These are phyloP conservation scores for Beroe forskalii DNA, from an alignment of 37 sponge, comb jelly and placozoan species.

Conservation along the genomic window DNA sequence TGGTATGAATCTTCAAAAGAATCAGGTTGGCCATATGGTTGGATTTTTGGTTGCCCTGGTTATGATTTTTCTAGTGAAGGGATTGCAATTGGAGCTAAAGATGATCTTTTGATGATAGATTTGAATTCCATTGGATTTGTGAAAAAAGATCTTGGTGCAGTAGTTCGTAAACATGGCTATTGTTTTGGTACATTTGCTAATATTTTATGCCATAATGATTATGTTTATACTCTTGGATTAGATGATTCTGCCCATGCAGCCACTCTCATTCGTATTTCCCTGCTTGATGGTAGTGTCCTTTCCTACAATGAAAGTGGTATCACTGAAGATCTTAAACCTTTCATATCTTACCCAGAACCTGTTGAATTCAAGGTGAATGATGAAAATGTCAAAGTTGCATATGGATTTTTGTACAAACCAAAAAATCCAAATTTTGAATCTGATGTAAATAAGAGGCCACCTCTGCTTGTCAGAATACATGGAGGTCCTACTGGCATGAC, in stretches of 20 bases:
- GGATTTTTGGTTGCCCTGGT: constrained; percentile 40
- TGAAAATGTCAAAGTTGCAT: background rate
- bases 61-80: constrained; percentile 7
- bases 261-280: constrained; percentile 7
- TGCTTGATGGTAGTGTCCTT: background rate
- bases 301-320: background rate
- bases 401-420: constrained; percentile 14
- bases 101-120: background rate
- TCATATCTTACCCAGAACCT: constrained; percentile 6
- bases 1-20: background rate
- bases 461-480: constrained; percentile 7
- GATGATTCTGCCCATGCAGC: constrained; percentile 25
- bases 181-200: constrained; percentile 30
- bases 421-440: constrained; percentile 21
- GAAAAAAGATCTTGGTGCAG: background rate
- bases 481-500: constrained; percentile 39
- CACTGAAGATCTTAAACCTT: background rate
- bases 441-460: constrained; percentile 2
- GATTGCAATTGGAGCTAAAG: constrained; percentile 54
- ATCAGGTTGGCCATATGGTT: constrained; percentile 35
- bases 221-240: constrained; percentile 29
- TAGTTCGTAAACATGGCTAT: background rate
- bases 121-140: background rate
- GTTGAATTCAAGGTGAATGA: background rate
- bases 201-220: background rate